Conservation (phyloP, 2,797 vertebrate genomes). For the Glossophaga mutica region DNA sequence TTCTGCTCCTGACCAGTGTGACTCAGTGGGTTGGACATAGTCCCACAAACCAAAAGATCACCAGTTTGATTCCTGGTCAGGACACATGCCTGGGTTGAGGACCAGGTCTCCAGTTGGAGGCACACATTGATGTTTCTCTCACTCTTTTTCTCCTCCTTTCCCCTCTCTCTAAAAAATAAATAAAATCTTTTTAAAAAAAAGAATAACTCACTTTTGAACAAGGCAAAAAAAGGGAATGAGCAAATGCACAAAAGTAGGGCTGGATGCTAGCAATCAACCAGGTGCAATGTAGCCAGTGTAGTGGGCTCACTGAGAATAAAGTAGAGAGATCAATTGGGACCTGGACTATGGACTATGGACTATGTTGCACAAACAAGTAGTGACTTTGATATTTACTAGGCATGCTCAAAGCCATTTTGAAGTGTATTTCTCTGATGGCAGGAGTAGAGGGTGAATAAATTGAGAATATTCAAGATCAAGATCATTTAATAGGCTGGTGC, state of each 20-base stretch:
- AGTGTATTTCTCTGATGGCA: neutral
- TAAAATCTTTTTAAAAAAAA: neutral
- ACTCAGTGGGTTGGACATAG: neutral
- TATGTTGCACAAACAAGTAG: neutral
- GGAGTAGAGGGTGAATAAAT: neutral
- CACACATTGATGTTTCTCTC: too few species aligned
- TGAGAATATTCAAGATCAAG: neutral
- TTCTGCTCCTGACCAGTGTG: too few species aligned
- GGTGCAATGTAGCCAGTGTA: neutral
- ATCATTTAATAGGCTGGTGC: neutral
- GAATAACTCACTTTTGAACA: neutral
- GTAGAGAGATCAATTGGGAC: neutral
- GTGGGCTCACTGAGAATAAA: neutral
- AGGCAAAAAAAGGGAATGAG: neutral
- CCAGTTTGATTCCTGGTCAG: too few species aligned
- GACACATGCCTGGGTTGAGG: too few species aligned
- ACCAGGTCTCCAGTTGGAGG: too few species aligned
- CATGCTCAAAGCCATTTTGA: neutral
- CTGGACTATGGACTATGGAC: neutral
- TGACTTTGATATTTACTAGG: neutral
- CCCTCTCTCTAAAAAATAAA: too few species aligned
- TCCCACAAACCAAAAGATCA: neutral
- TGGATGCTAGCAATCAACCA: neutral
- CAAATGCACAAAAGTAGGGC: neutral
- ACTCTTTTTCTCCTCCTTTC: too few species aligned